Percentiles rank a stretch among this genome's conserved stretches.
These are phyloP conservation scores for Heliconius himera DNA, from an alignment of 1,140 invertebrate genomes.

Conservation along the genomic window DNA sequence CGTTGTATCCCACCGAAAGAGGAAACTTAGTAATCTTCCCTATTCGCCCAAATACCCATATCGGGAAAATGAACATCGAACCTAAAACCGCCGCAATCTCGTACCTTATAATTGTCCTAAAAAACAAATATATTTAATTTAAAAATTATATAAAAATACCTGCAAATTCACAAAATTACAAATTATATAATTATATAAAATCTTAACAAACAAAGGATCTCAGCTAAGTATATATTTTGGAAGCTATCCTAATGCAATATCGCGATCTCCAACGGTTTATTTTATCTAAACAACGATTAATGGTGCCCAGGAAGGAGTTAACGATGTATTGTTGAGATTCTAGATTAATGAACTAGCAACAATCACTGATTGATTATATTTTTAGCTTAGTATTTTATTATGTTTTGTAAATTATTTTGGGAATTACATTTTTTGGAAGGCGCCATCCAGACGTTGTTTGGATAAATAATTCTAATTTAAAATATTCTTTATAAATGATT, in stretches of 20 bases:
- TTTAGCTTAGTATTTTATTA: constrained; percentile 6
- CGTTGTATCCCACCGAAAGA: no score
- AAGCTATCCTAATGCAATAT: constrained; percentile 6
- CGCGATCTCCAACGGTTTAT: neutral
- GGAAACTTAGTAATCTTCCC: no score
- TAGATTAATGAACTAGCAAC: constrained; percentile 2
- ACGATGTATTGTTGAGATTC: constrained; percentile 9
- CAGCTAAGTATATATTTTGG: neutral
- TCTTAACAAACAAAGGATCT: constrained; percentile 6
- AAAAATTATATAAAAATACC: neutral
- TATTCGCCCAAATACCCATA: no score
- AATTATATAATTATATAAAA: neutral
- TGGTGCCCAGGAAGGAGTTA: neutral
- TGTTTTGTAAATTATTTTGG: neutral
- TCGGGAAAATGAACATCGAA: no score
- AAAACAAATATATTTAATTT: no score
- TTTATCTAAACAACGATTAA: constrained; percentile 14
- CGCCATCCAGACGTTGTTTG: neutral
- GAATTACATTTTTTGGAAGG: neutral
- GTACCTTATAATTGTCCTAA: no score
- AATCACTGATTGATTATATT: constrained; percentile 3
- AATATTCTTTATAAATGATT: no score
- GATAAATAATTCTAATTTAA: no score
- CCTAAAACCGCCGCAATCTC: no score
- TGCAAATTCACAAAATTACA: neutral